Conservation (phyloP, 1,140 invertebrate genomes). For the Cydia strobilella region DNA sequence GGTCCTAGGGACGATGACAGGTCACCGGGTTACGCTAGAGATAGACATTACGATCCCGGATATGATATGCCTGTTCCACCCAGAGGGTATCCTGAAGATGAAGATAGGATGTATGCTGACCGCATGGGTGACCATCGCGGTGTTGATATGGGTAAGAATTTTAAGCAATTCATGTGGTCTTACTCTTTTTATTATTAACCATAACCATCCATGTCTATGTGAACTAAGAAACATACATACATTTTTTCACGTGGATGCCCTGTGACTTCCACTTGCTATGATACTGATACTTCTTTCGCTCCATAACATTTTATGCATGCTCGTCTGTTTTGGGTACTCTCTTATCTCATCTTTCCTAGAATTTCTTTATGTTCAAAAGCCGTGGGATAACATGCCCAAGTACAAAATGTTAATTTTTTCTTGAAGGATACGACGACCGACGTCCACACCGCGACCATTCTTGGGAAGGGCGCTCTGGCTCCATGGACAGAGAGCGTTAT, state of each 20-base stretch:
- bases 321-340: conserved; percentile 2
- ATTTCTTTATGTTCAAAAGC: background rate
- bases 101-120: conserved; percentile 75
- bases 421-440: conserved; percentile 70
- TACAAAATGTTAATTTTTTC: conserved; percentile 36
- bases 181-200: conserved; percentile 34
- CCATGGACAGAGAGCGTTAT: conserved; percentile 76
- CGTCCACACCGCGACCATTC: conserved; percentile 71
- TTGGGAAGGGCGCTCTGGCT: conserved; percentile 75
- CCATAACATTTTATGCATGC: background rate
- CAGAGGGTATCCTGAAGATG: conserved; percentile 74
- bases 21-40: conserved; percentile 75
- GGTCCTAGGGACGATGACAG: conserved; percentile 69
- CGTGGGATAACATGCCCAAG: background rate
- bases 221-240: conserved; percentile 8
- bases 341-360: background rate
- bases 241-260: background rate
- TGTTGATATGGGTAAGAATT: conserved; percentile 66
- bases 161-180: background rate
- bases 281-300: conserved; percentile 15
- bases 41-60: conserved; percentile 74
- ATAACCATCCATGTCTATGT: conserved; percentile 5
- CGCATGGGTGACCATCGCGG: conserved; percentile 69
- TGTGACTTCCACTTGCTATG: background rate
- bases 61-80: conserved; percentile 75